Evolutionary conservation across 2,888 invertebrate genomes (phyloP).

Genomic region (Eumacrocentrus americanus): DNA sequence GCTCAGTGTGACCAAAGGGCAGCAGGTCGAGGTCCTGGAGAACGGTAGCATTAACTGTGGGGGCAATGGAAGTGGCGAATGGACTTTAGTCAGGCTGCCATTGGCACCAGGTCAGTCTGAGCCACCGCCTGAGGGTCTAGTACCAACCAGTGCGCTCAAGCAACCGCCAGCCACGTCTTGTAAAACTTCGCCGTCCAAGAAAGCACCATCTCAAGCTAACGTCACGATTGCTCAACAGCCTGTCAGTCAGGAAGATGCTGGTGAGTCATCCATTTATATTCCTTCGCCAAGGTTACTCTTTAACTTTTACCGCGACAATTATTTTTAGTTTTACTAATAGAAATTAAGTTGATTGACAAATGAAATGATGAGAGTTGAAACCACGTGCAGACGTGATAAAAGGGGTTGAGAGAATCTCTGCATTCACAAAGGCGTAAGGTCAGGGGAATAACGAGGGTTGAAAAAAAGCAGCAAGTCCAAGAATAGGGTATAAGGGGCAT

Average conservation of each 20-base stretch:
- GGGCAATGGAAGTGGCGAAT: slow-evolving; percentile 47
- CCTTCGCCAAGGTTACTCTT: neutral
- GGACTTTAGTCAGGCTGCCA: slow-evolving; percentile 64
- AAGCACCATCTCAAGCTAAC: slow-evolving; percentile 47
- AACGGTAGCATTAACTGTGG: slow-evolving; percentile 65
- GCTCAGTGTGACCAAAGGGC: slow-evolving; percentile 85
- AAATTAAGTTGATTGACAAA: neutral
- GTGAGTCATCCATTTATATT: slow-evolving; percentile 49
- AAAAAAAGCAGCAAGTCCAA: neutral
- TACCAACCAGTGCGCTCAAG: slow-evolving; percentile 79
- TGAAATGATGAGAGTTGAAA: neutral
- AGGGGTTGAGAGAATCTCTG: slow-evolving; percentile 12
- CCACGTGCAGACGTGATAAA: neutral
- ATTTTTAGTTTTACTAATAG: neutral
- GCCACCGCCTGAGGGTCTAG: slow-evolving; percentile 78
- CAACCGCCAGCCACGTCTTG: slow-evolving; percentile 70
- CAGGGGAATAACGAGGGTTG: neutral
- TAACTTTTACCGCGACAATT: neutral
- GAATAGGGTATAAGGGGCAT: neutral
- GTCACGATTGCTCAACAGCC: slow-evolving; percentile 48
- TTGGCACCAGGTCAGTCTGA: slow-evolving; percentile 63
- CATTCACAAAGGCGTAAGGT: slow-evolving; percentile 10
- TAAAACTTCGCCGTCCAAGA: slow-evolving; percentile 66
- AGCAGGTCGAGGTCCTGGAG: slow-evolving; percentile 92
- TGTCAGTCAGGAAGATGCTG: slow-evolving; percentile 54